Evolutionary conservation across 2,888 invertebrate species (phyloP).

Genomic region (Epistrophe eligans): DNA sequence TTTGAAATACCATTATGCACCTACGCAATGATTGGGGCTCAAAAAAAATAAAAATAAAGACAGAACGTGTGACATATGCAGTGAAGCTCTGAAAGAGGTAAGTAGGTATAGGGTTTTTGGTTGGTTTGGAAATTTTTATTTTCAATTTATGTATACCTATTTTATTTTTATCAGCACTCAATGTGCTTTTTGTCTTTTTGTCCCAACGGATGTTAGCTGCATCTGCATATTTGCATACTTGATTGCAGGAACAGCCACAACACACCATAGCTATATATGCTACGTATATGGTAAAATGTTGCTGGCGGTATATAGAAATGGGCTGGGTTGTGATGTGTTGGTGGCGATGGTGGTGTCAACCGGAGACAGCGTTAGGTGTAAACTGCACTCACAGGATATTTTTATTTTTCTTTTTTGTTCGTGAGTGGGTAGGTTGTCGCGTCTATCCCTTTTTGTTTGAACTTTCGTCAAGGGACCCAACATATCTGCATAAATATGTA

Average conservation of each 20-base stretch:
- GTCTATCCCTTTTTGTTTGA: slow-evolving; percentile 59
- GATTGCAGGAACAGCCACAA: slow-evolving; percentile 72
- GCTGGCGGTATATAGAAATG: neutral
- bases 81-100: slow-evolving; percentile 26
- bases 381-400: slow-evolving; percentile 44
- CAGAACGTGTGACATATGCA: slow-evolving; percentile 73
- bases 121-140: slow-evolving; percentile 25
- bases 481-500: neutral
- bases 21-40: slow-evolving; percentile 61
- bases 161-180: slow-evolving; percentile 38
- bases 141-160: slow-evolving; percentile 2
- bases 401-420: slow-evolving; percentile 7
- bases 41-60: slow-evolving; percentile 31
- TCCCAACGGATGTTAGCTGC: slow-evolving; percentile 75
- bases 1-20: slow-evolving; percentile 66
- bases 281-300: slow-evolving; percentile 6
- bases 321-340: slow-evolving; percentile 15
- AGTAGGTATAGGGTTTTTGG: slow-evolving; percentile 33
- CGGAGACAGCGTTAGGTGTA: slow-evolving; percentile 69
- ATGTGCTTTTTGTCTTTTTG: slow-evolving; percentile 56
- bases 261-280: neutral
- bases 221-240: slow-evolving; percentile 76
- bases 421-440: slow-evolving; percentile 62
- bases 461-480: slow-evolving; percentile 28
- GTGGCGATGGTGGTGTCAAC: slow-evolving; percentile 47